Conservation (phyloP, 1,140 invertebrate genomes). For the Drosophila repleta region DNA sequence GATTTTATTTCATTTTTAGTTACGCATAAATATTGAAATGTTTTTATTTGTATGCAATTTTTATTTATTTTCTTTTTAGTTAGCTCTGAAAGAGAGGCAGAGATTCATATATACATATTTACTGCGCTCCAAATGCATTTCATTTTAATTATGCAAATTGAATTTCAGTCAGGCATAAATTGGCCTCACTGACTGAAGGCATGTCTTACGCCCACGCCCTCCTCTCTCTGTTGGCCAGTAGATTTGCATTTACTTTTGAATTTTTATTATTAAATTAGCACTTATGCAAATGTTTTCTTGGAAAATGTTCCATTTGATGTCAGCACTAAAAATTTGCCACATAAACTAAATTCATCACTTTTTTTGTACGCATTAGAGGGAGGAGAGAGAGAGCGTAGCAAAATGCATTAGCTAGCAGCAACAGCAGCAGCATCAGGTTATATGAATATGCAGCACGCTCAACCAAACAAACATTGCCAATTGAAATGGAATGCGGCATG, state of each 20-base stretch:
- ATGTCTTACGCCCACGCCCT: neutral
- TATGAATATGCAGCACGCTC: slow-evolving; percentile 48
- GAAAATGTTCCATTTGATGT: slow-evolving; percentile 49
- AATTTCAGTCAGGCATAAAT: slow-evolving; percentile 73
- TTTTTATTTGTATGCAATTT: slow-evolving; percentile 47
- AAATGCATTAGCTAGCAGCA: slow-evolving; percentile 37
- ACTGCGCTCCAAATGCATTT: slow-evolving; percentile 58
- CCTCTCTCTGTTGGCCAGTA: neutral
- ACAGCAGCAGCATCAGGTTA: neutral
- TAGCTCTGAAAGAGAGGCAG: slow-evolving; percentile 27
- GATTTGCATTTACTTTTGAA: slow-evolving; percentile 75
- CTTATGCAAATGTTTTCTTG: slow-evolving; percentile 61
- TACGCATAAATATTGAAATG: slow-evolving; percentile 49
- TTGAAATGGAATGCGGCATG: slow-evolving; percentile 11
- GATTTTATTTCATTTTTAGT: slow-evolving; percentile 34
- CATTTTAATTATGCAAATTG: slow-evolving; percentile 76
- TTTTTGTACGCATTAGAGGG: slow-evolving; percentile 30
- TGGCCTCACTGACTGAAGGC: slow-evolving; percentile 28
- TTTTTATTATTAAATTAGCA: slow-evolving; percentile 75
- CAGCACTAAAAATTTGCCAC: slow-evolving; percentile 40
- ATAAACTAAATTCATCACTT: slow-evolving; percentile 21
- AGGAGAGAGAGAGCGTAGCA: neutral
- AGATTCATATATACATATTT: slow-evolving; percentile 45
- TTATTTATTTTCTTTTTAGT: slow-evolving; percentile 5
- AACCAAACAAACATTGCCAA: slow-evolving; percentile 5